phyloP scores from a whole-genome alignment of 2,888 invertebrate species.

The Drosophila trichaetosa region DNA sequence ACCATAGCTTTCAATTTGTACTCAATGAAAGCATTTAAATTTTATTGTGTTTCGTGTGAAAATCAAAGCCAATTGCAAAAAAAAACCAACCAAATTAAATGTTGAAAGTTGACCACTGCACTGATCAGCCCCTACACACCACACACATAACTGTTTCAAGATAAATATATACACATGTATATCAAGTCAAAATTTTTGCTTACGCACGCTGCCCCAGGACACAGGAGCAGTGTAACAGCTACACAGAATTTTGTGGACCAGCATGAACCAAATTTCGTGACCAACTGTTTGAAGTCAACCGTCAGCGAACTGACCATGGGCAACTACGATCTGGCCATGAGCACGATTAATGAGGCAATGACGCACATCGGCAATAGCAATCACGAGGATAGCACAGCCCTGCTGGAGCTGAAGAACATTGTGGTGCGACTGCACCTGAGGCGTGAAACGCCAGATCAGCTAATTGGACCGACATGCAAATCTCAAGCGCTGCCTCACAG shows the following conservation, averaged over 20 bases:
- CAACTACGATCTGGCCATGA: constrained; percentile 59
- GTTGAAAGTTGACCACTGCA: constrained; percentile 24
- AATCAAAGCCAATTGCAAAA: neutral
- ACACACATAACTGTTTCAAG: neutral
- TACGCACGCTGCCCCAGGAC: constrained; percentile 65
- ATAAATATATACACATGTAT: constrained; percentile 40
- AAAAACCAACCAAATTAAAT: constrained; percentile 19
- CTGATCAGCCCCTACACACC: constrained; percentile 1
- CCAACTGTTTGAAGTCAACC: constrained; percentile 25
- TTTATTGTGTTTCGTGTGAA: constrained; percentile 19
- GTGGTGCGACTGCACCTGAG: constrained; percentile 52
- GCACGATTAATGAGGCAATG: constrained; percentile 41
- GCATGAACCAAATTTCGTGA: neutral
- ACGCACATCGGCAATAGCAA: neutral
- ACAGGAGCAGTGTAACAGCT: constrained; percentile 9
- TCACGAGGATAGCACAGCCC: constrained; percentile 29
- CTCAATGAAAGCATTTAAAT: constrained; percentile 17
- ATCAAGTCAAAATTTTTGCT: constrained; percentile 65
- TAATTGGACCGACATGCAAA: constrained; percentile 55
- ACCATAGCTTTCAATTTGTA: constrained; percentile 4
- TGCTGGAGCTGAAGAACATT: constrained; percentile 67
- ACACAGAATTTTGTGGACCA: neutral
- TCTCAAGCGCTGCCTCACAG: constrained; percentile 80
- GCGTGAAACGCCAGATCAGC: constrained; percentile 27
- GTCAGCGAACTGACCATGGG: constrained; percentile 54